Evolutionary conservation across 1,140 invertebrate genomes (phyloP).

Genomic region (Diorhabda elongata): DNA sequence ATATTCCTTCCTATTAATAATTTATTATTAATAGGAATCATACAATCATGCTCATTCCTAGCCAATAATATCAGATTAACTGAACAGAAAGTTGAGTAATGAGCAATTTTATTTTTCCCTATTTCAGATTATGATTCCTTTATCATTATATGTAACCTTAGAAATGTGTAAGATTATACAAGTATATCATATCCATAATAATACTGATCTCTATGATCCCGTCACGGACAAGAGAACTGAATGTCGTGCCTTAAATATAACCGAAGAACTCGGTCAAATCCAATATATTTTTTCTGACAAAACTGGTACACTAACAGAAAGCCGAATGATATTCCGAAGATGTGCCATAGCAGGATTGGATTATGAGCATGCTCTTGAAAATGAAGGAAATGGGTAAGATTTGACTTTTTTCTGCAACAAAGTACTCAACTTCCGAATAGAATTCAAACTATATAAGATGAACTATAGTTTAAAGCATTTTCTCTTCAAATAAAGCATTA

Average conservation of each 20-base stretch:
- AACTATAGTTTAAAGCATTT: too few relatives aligned
- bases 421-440: background rate
- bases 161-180: conserved; percentile 96
- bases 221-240: conserved; percentile 82
- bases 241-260: conserved; percentile 93
- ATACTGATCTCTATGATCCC: conserved; percentile 80
- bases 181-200: conserved; percentile 92
- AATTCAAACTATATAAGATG: too few relatives aligned
- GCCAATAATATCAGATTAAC: too few relatives aligned
- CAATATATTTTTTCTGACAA: conserved; percentile 97
- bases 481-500: background rate
- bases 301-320: conserved; percentile 95
- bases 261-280: conserved; percentile 94
- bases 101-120: conserved; percentile 28
- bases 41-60: too few relatives aligned
- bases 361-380: conserved; percentile 73
- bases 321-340: conserved; percentile 92
- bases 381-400: conserved; percentile 32
- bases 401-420: conserved; percentile 4
- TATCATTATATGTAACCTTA: conserved; percentile 94
- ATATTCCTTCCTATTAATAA: too few relatives aligned
- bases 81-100: background rate
- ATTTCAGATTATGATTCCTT: conserved; percentile 86
- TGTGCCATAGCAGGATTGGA: conserved; percentile 87
- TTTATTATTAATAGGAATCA: too few relatives aligned